Base-by-base conservation (phyloP, 1,140 invertebrate genomes). In the Diachasma alloeum region DNA sequence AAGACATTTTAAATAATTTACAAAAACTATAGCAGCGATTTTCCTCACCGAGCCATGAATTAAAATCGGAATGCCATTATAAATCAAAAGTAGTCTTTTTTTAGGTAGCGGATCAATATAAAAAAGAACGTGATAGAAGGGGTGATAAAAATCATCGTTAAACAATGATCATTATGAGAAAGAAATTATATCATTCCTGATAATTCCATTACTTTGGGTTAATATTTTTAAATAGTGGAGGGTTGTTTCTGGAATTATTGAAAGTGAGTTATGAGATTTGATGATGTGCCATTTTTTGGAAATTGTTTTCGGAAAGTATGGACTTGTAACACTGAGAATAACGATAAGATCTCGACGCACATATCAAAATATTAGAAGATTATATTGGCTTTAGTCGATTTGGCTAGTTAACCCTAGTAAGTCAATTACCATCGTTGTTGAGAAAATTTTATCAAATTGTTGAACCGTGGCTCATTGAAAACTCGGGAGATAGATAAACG, bases 381-480 rank as follows among this genome's bases (percentile, higher is more conserved):
- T 68, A 66, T 68, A 68, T 68, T 68, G 66, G 66, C 66, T 68
- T 68, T 68, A 68, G 31, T 68, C 13, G 66, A 68, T n/a, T 37
- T 5, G 66, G 66, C 66, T 68, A 68, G 36, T 68, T 68, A 37
- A 36, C 26, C 66, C 66, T 68, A 68, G 66, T 39, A 68, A 68
- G 66, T 68, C 66, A 68, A 68, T 68, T 68, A 68, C 66, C 26
- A 37, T 68, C 36, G 66, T 68, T 68, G 66, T 68, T 68, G 66
- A 31, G 31, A 68, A 68, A 68, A n/a, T 37, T 68, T 68, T 68
- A 37, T 37, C 13, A 68, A 63, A 68, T 68, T 68, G 66, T 68
- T 68, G 17, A 68, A 68, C 36, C 36, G 36, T 68, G 22, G n/a
- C 66, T 66, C 63, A 66, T 66, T 36, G n/a, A 46, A 46, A 46